Percentiles rank a stretch among this genome's conserved stretches.
phyloP scores from a whole-genome alignment of 2,113 vertebrate species.

The Phaethon lepturus region DNA sequence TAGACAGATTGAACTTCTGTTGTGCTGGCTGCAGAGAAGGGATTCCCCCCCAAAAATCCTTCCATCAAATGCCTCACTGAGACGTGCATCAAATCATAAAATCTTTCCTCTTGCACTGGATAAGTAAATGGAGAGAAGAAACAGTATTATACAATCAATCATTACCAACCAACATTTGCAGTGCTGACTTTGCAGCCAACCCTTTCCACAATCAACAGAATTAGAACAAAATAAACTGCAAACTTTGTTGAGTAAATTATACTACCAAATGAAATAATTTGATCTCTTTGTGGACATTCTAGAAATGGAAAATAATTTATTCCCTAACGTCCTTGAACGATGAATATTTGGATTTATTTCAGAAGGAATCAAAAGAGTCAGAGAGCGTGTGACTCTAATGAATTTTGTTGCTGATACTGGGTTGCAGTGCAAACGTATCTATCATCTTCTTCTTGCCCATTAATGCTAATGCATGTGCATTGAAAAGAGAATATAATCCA shows the following conservation, averaged over 20 bases:
- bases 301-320: constrained; percentile 39
- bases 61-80: background rate
- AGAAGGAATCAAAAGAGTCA: constrained; percentile 15
- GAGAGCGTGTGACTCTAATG: background rate
- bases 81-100: background rate
- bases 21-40: background rate
- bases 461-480: constrained; percentile 53
- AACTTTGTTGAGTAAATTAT: constrained; percentile 37
- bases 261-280: constrained; percentile 42
- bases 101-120: background rate
- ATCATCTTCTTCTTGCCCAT: background rate
- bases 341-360: constrained; percentile 52
- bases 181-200: background rate
- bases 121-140: background rate
- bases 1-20: fast-evolving
- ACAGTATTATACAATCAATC: background rate
- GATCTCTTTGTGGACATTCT: constrained; percentile 41
- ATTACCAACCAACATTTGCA: background rate
- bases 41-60: background rate
- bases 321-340: background rate
- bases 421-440: constrained; percentile 34
- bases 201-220: background rate
- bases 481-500: constrained; percentile 10
- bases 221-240: constrained; percentile 1
- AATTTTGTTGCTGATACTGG: constrained; percentile 10